Evolutionary conservation across 1,140 invertebrate genomes (phyloP).

Genomic region (Calycopis cecrops): DNA sequence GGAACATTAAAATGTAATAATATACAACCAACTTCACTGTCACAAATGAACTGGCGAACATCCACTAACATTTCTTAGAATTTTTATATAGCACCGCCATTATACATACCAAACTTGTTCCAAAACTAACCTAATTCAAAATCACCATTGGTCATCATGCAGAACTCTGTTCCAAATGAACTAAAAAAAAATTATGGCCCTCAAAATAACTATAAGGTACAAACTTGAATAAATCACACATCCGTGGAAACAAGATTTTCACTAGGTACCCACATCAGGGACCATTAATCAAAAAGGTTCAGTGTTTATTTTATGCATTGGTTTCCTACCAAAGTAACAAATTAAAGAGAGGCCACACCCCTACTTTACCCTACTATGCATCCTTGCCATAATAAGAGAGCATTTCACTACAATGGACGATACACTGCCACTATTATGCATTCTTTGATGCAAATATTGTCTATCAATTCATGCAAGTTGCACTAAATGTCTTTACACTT

Average conservation of each 20-base stretch:
- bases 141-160: conserved; percentile 22
- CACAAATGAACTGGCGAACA: too few relatives aligned
- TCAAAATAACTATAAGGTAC: conserved; percentile 11
- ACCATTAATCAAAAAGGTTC: too few relatives aligned
- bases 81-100: conserved; percentile 68
- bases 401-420: conserved; percentile 19
- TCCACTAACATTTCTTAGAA: conserved; percentile 38
- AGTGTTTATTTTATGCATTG: too few relatives aligned
- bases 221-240: conserved; percentile 4
- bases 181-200: conserved; percentile 20
- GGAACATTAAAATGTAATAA: conserved; percentile 8
- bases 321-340: too few relatives aligned
- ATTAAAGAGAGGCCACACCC: too few relatives aligned
- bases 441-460: conserved; percentile 11
- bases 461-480: not conserved
- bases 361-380: too few relatives aligned
- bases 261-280: too few relatives aligned
- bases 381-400: conserved; percentile 9
- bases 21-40: not conserved
- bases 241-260: conserved; percentile 10
- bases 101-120: conserved; percentile 36
- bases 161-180: conserved; percentile 21
- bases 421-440: conserved; percentile 22
- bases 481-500: conserved; percentile 9
- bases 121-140: conserved; percentile 22